Evolutionary conservation across 2,113 vertebrate genomes (phyloP), one percentile per base, ranked within the genome.

Genomic region (Macquaria australasica): DNA sequence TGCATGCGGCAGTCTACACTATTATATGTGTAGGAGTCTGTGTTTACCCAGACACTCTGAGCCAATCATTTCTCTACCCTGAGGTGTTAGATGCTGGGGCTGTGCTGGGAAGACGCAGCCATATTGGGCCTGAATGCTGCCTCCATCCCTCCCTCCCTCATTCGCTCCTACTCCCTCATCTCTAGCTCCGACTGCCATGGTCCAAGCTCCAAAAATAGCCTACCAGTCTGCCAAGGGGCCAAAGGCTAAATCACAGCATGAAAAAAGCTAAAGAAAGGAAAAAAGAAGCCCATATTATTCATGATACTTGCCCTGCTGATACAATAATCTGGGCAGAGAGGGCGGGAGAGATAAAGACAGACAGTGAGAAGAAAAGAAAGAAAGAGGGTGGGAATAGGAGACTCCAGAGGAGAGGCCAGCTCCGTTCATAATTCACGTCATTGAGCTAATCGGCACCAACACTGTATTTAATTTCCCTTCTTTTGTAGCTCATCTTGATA

Each of bases 201-300:
- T 84, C 89, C 79, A 55, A 87, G 67, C 85, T 90, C 90, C 82
- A 88, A 88, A 95, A 94, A 94, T 93, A 95, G 91, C 90, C 55
- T 53, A 67, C 28, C 83, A 82, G 80, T 90, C 86, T 80, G 81
- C 89, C 73, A 79, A 84, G 48, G 77, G 92, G 86, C 91, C 81
- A 93, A 91, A 93, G 91, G 90, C 88, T 89, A 87, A 91, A 89
- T 87, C 81, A 87, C 77, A 91, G 73, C 89, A 88, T 82, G 80
- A 73, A 90, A 87, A 89, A 90, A 86, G 74, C 67, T 43, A 11
- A 71, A 80, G 43, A 86, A 79, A 77, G 56, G 39, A 58, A 70
- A 58, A 70, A 92, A 79, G 73, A 76, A 84, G 63, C 43, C 15
- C 55, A 82, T 75, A 92, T 93, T 93, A 93, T 93, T 95, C 84